These are phyloP conservation scores for Nephrocerus scutellatus DNA, from an alignment of 2,888 invertebrate genomes.

Conservation along the genomic window DNA sequence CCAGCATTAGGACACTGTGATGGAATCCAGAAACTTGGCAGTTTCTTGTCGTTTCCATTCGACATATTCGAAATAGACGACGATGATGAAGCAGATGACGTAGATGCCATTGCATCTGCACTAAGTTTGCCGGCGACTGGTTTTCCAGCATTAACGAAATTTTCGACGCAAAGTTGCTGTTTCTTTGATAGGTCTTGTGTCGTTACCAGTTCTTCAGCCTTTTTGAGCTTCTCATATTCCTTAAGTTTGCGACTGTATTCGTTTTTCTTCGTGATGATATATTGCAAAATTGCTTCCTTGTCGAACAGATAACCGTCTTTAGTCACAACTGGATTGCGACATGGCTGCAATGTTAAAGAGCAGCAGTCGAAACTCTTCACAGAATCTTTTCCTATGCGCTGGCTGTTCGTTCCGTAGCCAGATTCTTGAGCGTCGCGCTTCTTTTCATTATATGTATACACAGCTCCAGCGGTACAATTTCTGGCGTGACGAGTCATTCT, in stretches of 20 bases:
- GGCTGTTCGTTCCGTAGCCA: constrained; percentile 83
- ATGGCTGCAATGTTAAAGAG: constrained; percentile 92
- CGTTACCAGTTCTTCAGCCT: constrained; percentile 64
- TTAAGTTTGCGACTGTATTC: constrained; percentile 84
- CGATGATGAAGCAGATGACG: constrained; percentile 33
- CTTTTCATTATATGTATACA: constrained; percentile 97
- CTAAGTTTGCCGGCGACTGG: too few relatives aligned
- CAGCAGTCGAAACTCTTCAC: constrained; percentile 94
- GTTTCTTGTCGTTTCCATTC: constrained; percentile 66
- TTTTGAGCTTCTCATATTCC: constrained; percentile 83
- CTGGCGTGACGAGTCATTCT: constrained; percentile 91
- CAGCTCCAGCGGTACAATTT: constrained; percentile 97
- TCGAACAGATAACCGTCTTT: constrained; percentile 92
- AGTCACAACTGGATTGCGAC: constrained; percentile 84
- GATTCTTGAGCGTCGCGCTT: constrained; percentile 91
- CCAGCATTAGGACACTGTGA: constrained; percentile 84
- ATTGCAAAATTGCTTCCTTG: constrained; percentile 93
- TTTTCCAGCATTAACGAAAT: constrained; percentile 77
- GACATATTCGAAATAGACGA: constrained; percentile 71
- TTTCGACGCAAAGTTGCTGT: constrained; percentile 63
- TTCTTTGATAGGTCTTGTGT: constrained; percentile 50
- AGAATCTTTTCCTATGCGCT: constrained; percentile 69
- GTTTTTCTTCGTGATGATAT: constrained; percentile 88
- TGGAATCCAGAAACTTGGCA: constrained; percentile 97
- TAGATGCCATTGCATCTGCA: constrained; percentile 13